Evolutionary conservation across 2,113 vertebrate species (phyloP).

Genomic region (Crocuta crocuta): DNA sequence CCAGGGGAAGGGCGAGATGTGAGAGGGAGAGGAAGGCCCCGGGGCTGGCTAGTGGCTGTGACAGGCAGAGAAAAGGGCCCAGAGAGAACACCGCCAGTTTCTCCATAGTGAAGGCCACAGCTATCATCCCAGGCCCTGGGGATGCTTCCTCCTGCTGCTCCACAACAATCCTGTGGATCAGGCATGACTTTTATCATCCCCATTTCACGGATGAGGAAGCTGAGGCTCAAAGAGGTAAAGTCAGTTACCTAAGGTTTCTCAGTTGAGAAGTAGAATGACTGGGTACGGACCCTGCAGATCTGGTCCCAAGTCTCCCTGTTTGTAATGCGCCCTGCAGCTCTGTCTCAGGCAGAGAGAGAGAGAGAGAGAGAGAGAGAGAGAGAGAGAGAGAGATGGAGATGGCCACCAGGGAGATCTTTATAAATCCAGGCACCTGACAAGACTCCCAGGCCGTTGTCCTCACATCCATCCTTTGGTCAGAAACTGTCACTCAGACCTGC

Average conservation of each 20-base stretch:
- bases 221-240: not conserved
- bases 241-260: not conserved
- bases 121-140: not conserved
- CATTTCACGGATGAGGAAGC: not conserved
- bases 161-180: fast-evolving
- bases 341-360: not conserved
- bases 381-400: not conserved
- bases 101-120: fast-evolving
- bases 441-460: not conserved
- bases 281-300: fast-evolving
- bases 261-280: not conserved
- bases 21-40: not conserved
- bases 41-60: not conserved
- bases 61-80: not conserved
- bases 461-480: not conserved
- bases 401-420: not conserved
- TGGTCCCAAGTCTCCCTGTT: not conserved
- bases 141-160: not conserved
- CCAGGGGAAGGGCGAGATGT: not conserved
- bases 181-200: not conserved
- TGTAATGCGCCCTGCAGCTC: not conserved
- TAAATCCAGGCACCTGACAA: not conserved
- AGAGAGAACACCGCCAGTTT: not conserved
- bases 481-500: not conserved
- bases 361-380: no score